Evolutionary conservation across 2,888 invertebrate species (phyloP).

Genomic region (Phortica magna): DNA sequence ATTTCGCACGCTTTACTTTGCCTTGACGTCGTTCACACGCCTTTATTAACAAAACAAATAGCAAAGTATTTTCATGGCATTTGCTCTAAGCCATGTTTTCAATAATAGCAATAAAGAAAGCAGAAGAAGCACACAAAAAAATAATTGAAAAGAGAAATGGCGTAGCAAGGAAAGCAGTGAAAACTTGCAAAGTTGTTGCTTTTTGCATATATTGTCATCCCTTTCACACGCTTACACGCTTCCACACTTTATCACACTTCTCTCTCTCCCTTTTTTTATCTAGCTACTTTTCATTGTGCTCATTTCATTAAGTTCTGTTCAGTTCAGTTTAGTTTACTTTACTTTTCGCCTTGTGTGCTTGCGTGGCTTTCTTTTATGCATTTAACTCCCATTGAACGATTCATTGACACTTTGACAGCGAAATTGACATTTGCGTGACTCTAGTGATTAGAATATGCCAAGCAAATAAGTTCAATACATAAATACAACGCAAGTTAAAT

Average conservation of each 20-base stretch:
- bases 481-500: background rate
- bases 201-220: constrained; percentile 51
- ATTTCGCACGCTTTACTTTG: background rate
- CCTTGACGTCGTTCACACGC: constrained; percentile 25
- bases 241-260: too few species aligned
- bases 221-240: constrained; percentile 4
- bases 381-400: constrained; percentile 73
- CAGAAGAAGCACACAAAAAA: constrained; percentile 13
- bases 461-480: constrained; percentile 44
- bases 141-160: constrained; percentile 36
- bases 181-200: constrained; percentile 64
- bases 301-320: background rate
- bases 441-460: constrained; percentile 69
- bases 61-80: constrained; percentile 51
- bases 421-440: constrained; percentile 71
- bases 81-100: constrained; percentile 67
- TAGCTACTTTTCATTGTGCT: background rate
- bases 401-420: constrained; percentile 71
- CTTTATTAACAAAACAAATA: constrained; percentile 70
- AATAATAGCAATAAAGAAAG: constrained; percentile 54
- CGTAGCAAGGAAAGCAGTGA: constrained; percentile 32
- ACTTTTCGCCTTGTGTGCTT: background rate
- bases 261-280: constrained; percentile 25
- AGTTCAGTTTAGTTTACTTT: background rate
- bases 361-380: constrained; percentile 58